A percentile compares a stretch with the other conserved stretches of the same genome.
These are phyloP conservation scores for Nasonia vitripennis DNA, from an alignment of 1,140 invertebrate species.

Conservation along the genomic window DNA sequence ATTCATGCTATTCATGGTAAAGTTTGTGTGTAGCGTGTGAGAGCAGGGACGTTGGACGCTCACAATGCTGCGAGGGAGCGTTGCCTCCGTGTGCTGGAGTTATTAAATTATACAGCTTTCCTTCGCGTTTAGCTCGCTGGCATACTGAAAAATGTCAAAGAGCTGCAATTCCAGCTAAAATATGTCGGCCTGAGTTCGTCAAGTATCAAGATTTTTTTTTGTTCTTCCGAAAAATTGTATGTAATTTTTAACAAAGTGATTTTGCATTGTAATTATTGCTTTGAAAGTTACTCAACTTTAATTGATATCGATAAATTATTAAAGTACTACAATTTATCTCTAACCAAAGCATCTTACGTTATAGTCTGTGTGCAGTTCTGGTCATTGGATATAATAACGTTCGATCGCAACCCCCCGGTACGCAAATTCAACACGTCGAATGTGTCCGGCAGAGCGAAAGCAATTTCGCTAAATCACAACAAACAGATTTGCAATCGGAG, in stretches of 20 bases:
- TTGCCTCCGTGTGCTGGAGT: neutral
- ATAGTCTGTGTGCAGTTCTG: neutral
- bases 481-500: conserved; percentile 34
- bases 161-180: neutral
- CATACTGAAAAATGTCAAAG: conserved; percentile 2
- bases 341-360: neutral
- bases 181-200: neutral
- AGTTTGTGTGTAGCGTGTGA: conserved; percentile 10
- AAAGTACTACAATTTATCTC: too few relatives aligned
- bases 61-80: conserved; percentile 19
- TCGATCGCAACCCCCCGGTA: neutral
- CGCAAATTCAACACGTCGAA: neutral
- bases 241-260: neutral
- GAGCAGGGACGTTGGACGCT: neutral
- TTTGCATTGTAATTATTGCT: neutral
- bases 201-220: too few relatives aligned
- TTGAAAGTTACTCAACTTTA: neutral
- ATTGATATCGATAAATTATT: neutral
- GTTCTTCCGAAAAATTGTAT: too few relatives aligned
- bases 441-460: conserved; percentile 18
- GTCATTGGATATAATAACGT: neutral
- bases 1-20: conserved; percentile 36
- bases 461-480: conserved; percentile 31
- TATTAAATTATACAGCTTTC: conserved; percentile 54
- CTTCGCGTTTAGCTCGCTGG: conserved; percentile 11